A percentile compares a stretch with the other conserved stretches of the same genome.
Conservation (phyloP, 2,113 vertebrate genomes). For the Colistium nudipinnis region DNA sequence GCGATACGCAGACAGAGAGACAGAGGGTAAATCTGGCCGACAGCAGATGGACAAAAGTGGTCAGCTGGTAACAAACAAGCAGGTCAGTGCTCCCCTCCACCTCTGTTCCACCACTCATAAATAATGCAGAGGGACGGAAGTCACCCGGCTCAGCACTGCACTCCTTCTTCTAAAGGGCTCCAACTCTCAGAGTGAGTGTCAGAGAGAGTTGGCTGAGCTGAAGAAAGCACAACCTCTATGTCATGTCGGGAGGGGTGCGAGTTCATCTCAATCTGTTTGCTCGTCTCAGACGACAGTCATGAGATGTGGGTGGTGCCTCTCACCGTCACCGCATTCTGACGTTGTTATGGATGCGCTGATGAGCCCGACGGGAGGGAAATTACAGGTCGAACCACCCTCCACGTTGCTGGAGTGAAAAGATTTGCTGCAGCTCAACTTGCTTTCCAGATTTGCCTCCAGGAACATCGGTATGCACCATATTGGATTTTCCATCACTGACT, state of each 20-base stretch:
- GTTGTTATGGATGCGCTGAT: conserved; percentile 41
- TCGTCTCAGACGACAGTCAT: conserved; percentile 52
- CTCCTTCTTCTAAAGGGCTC: conserved; percentile 20
- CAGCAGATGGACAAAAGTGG: conserved; percentile 79
- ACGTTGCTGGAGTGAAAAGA: conserved; percentile 11
- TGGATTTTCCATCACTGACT: conserved; percentile 69
- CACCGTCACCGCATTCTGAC: conserved; percentile 11
- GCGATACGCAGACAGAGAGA: conserved; percentile 3
- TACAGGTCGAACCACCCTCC: conserved; percentile 36
- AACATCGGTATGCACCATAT: conserved; percentile 55
- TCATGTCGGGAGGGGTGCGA: conserved; percentile 4
- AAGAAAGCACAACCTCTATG: conserved; percentile 14
- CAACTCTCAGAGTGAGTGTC: neutral
- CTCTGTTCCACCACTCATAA: conserved; percentile 54
- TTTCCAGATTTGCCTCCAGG: conserved; percentile 45
- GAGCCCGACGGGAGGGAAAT: conserved; percentile 6
- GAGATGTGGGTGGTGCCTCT: conserved; percentile 40
- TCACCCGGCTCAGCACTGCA: conserved; percentile 29
- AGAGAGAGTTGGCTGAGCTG: conserved; percentile 15
- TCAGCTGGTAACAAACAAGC: conserved; percentile 73
- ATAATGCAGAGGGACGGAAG: conserved; percentile 57
- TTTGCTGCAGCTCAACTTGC: conserved; percentile 15
- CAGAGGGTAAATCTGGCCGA: conserved; percentile 4
- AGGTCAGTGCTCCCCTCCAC: conserved; percentile 65
- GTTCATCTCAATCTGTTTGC: conserved; percentile 49